Conservation (phyloP, 2,797 vertebrate genomes). For the Strix occidentalis region DNA sequence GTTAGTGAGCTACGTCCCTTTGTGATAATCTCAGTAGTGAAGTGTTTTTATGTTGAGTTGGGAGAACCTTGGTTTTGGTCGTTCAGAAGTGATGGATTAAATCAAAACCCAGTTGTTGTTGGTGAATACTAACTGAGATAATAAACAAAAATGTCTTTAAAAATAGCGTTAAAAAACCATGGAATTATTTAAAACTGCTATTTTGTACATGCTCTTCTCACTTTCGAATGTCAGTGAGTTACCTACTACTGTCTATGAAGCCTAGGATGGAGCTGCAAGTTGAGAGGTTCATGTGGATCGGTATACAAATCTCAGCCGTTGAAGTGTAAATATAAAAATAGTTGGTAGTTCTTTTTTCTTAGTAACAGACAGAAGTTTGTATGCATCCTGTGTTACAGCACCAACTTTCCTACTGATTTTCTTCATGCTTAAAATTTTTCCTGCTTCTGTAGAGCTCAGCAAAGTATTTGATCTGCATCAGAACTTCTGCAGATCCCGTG, state of each 20-base stretch:
- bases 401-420: background rate
- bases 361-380: background rate
- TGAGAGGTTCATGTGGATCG: background rate
- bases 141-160: background rate
- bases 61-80: background rate
- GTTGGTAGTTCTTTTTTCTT: background rate
- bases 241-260: background rate
- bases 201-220: background rate
- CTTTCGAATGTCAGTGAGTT: background rate
- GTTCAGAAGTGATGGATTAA: background rate
- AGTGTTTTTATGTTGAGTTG: background rate
- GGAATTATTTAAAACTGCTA: background rate
- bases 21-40: background rate
- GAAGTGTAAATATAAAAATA: background rate
- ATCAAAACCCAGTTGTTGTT: background rate
- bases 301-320: background rate
- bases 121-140: background rate
- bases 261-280: background rate
- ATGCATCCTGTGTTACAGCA: background rate
- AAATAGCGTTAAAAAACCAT: background rate
- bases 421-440: background rate
- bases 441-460: background rate
- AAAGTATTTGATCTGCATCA: background rate
- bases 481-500: background rate
- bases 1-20: background rate